Conservation (phyloP, 2,113 vertebrate species). For the Chionis minor region DNA sequence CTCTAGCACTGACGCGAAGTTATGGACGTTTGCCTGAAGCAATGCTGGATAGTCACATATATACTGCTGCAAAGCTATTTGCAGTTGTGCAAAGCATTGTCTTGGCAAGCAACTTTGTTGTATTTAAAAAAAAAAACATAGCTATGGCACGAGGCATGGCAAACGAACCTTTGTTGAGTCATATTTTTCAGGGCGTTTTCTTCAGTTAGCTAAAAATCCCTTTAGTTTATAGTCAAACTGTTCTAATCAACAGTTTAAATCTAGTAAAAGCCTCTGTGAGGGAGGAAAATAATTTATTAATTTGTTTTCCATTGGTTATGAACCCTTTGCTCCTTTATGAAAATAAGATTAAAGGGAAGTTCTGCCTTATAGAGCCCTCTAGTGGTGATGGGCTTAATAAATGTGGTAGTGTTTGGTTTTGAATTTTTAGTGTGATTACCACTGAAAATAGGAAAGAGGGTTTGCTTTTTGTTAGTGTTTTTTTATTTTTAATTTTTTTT, state of each 20-base stretch:
- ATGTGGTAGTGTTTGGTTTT: too few relatives aligned
- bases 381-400: not conserved
- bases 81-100: not conserved
- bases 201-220: not conserved
- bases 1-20: not conserved
- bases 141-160: not conserved
- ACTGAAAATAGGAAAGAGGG: not conserved
- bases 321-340: rapidly evolving
- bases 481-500: not conserved
- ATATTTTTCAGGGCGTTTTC: not conserved
- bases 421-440: not conserved
- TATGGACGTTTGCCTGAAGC: not conserved
- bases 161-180: not conserved
- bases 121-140: not conserved
- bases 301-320: not conserved
- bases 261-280: not conserved
- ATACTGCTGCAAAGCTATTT: not conserved
- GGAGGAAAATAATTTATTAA: not conserved
- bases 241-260: not conserved
- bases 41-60: not conserved
- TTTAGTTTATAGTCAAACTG: not conserved
- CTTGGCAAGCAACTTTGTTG: not conserved
- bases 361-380: not conserved
- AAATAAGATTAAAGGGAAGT: not conserved
- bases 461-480: not conserved